Evolutionary conservation across 1,140 invertebrate genomes (phyloP), one percentile per base, ranked within the genome.

Genomic region (Bombus haemorrhoidalis): DNA sequence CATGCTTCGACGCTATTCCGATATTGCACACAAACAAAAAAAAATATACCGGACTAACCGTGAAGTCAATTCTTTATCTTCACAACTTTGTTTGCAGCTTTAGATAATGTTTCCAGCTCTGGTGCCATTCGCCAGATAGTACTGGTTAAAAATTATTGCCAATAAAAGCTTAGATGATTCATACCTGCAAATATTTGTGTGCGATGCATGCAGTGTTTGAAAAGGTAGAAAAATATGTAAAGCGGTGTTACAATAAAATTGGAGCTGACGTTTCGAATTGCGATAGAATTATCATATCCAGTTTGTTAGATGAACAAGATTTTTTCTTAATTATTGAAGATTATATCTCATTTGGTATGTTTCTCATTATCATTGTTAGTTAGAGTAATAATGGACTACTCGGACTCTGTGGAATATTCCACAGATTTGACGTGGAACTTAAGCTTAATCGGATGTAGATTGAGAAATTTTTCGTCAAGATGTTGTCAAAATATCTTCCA

Each of bases 61-160:
- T 34, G 34, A 62, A 69, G 62, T 47, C 64, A 34, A 37, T 77
- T n/a, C 32, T 80, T 72, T 80, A 83, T 78, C 74, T 77, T n/a
- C 12, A 32, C 28, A 47, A 22, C 34, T 18, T n/a, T 76, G 22
- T 78, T 77, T 69, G 47, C 64, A 64, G 47, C 69, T 69, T 2
- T 18, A 69, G 74, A 78, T 77, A 77, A 66, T 47, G 25, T n/a
- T 34, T 37, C 32, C 10, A 53, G 18, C 32, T 0, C 15, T 34
- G 10, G 53, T 64, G 22, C 39, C 71, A 34, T 75, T n/a, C 32
- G 34, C 8, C 6, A 32, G 81, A 64, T 82, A 64, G 64, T 25
- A 25, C 15, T 9, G n/a, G 28, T 3, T 62, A 10, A 74, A 62
- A 43, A 1, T 41, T 64, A 68, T 28, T 15, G 34, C 4, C 22